phyloP scores from a whole-genome alignment of 2,888 invertebrate genomes.

The Mesopsocus fuscifrons region DNA sequence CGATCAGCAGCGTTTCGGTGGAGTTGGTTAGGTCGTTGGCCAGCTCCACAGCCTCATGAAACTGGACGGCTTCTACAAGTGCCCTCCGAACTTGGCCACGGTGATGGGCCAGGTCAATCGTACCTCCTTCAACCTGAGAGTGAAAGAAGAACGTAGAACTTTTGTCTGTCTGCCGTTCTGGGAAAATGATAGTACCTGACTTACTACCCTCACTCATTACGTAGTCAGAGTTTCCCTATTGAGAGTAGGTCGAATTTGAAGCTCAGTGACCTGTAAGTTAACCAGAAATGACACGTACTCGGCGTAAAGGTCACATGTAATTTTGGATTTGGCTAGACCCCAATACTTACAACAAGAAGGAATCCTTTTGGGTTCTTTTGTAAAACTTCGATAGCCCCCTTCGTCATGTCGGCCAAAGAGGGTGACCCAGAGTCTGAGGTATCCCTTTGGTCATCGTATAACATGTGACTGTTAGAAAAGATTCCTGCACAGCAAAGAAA shows the following conservation, averaged over 20 bases:
- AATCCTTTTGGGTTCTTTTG: constrained; percentile 45
- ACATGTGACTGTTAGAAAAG: constrained; percentile 61
- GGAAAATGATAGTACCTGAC: no score
- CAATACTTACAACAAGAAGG: constrained; percentile 40
- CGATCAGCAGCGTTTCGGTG: constrained; percentile 55
- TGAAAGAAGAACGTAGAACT: constrained; percentile 9
- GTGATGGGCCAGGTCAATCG: constrained; percentile 77
- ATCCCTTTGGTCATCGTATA: constrained; percentile 49
- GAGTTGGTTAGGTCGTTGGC: constrained; percentile 37
- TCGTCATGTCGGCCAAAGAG: constrained; percentile 60
- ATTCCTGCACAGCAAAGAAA: constrained; percentile 40
- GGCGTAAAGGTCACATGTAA: no score
- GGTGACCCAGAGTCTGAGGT: constrained; percentile 47
- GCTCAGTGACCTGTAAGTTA: no score
- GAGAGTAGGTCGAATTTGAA: no score
- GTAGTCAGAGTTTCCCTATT: no score
- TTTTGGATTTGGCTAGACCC: no score
- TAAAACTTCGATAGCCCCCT: constrained; percentile 51
- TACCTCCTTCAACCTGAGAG: constrained; percentile 58
- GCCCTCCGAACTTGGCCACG: constrained; percentile 57
- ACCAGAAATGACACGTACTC: no score
- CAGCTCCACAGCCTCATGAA: constrained; percentile 55
- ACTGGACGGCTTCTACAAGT: constrained; percentile 54
- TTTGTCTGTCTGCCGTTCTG: no score
- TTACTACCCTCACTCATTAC: no score